phyloP scores from a whole-genome alignment of 2,888 invertebrate genomes.

The Plagodis dolabraria region DNA sequence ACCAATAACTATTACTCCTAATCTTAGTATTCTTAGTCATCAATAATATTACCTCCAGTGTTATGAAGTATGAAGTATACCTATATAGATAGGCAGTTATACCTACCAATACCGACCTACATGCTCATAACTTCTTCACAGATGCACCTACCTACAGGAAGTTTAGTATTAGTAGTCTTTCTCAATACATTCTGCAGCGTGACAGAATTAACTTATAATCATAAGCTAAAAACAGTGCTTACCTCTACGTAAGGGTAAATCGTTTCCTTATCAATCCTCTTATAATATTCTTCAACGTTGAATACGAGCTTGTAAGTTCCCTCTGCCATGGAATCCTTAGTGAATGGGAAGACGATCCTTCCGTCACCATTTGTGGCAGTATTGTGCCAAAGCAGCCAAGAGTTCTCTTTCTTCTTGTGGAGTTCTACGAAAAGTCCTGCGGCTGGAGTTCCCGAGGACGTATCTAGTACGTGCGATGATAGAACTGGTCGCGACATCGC shows the following conservation, averaged over 20 bases:
- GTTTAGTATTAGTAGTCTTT: too few species aligned
- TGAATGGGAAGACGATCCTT: slow-evolving; percentile 86
- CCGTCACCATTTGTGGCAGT: slow-evolving; percentile 88
- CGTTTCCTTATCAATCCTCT: slow-evolving; percentile 83
- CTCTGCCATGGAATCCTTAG: slow-evolving; percentile 83
- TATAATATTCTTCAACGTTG: slow-evolving; percentile 89
- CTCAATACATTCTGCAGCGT: too few species aligned
- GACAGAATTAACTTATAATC: not conserved
- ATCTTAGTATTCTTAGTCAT: too few species aligned
- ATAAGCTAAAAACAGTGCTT: slow-evolving; percentile 34
- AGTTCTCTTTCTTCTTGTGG: slow-evolving; percentile 86
- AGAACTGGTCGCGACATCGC: slow-evolving; percentile 84
- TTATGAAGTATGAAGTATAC: too few species aligned
- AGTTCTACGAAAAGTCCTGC: slow-evolving; percentile 87
- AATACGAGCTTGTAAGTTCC: slow-evolving; percentile 91
- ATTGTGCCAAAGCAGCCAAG: slow-evolving; percentile 88
- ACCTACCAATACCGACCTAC: too few species aligned
- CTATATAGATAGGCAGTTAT: too few species aligned
- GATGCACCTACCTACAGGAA: too few species aligned
- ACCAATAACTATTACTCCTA: too few species aligned
- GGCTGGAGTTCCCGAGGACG: slow-evolving; percentile 88
- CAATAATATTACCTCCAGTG: too few species aligned
- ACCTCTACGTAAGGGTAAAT: slow-evolving; percentile 92
- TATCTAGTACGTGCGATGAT: slow-evolving; percentile 91
- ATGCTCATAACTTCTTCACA: too few species aligned